These are phyloP conservation scores for Emydura subglobosa DNA, from an alignment of 2,113 vertebrate species.

Conservation along the genomic window DNA sequence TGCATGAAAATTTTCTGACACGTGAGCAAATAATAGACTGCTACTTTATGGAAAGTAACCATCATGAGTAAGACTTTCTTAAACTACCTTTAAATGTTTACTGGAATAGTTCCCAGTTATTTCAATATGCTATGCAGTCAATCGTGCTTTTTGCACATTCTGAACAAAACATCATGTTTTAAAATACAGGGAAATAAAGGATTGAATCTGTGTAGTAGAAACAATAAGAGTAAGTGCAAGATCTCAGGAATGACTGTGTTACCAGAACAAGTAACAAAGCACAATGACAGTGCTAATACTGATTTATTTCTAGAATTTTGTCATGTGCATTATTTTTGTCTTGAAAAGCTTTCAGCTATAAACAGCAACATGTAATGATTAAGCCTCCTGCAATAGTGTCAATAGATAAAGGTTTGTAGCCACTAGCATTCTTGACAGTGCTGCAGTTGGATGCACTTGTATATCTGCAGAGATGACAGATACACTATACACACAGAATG, in stretches of 20 bases:
- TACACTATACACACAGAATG: fast-evolving
- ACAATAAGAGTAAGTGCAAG: neutral
- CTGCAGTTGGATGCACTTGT: neutral
- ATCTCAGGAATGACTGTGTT: neutral
- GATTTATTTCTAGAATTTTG: neutral
- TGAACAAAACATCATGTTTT: neutral
- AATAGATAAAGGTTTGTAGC: neutral
- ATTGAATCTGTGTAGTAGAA: neutral
- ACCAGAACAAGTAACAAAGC: fast-evolving
- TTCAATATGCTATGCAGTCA: neutral
- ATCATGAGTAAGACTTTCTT: neutral
- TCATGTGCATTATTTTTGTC: neutral
- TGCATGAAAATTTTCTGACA: neutral
- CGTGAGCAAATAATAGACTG: neutral
- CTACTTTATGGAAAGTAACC: neutral
- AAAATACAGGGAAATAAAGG: neutral
- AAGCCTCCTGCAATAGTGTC: neutral
- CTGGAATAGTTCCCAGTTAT: neutral
- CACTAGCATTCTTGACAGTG: neutral
- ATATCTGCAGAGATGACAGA: neutral
- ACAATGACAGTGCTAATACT: too few species aligned
- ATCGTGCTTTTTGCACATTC: neutral
- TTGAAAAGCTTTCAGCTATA: neutral
- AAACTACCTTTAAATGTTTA: neutral
- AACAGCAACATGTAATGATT: neutral